These are phyloP conservation scores for Clupea harengus DNA, from an alignment of 2,113 vertebrate species.

Conservation along the genomic window DNA sequence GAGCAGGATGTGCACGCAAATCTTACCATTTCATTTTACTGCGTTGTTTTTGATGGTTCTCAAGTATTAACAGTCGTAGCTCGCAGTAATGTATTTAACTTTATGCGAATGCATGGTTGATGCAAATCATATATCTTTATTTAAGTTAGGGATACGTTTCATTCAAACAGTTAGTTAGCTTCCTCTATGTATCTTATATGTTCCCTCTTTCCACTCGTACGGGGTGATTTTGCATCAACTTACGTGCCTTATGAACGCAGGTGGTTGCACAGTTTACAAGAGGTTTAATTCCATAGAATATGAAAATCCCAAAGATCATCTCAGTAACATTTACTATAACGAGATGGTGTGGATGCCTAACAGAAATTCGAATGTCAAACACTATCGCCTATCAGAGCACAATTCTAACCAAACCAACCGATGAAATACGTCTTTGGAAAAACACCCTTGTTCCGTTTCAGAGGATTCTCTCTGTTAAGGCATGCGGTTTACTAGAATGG, in stretches of 20 bases:
- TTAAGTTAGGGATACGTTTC: background rate
- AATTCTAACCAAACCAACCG: background rate
- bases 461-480: background rate
- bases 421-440: background rate
- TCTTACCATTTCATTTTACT: background rate
- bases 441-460: background rate
- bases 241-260: constrained; percentile 79
- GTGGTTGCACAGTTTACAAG: constrained; percentile 69
- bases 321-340: background rate
- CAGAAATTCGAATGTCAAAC: background rate
- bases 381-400: background rate
- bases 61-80: too few relatives aligned
- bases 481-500: background rate
- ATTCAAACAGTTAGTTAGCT: background rate
- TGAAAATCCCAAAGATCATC: constrained; percentile 14
- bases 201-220: constrained; percentile 27
- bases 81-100: background rate
- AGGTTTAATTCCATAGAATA: background rate
- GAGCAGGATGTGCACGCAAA: background rate
- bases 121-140: background rate
- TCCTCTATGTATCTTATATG: background rate
- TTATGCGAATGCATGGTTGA: background rate
- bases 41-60: background rate
- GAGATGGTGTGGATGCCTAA: constrained; percentile 10
- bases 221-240: constrained; percentile 67